Evolutionary conservation across 2,888 invertebrate genomes (phyloP).

Genomic region (Lasioglossum villosulum): DNA sequence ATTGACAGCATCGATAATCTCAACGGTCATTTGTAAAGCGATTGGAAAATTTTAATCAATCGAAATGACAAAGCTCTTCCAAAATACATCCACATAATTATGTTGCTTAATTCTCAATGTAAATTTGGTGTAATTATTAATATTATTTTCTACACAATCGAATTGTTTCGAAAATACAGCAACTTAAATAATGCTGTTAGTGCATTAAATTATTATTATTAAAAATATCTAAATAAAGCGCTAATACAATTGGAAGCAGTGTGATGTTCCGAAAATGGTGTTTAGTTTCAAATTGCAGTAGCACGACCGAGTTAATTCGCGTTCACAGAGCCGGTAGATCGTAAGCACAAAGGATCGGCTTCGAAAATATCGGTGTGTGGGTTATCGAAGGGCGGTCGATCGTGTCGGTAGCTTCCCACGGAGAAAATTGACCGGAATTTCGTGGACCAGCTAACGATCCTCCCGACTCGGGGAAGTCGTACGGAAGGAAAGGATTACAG

Average conservation of each 20-base stretch:
- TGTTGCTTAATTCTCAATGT: no score
- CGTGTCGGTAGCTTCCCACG: slow-evolving; percentile 7
- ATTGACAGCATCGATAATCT: not conserved
- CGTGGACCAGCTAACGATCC: slow-evolving; percentile 30
- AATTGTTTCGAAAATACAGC: no score
- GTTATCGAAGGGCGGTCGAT: not conserved
- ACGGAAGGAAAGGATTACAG: slow-evolving; percentile 41
- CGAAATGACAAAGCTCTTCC: no score
- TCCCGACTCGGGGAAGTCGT: not conserved
- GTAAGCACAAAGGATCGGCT: not conserved
- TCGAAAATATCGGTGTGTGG: not conserved
- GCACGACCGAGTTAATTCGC: not conserved
- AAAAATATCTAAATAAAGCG: no score
- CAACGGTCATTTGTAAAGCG: not conserved
- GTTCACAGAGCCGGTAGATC: not conserved
- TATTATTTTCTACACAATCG: not conserved
- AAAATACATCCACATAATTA: no score
- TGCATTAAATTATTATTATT: no score
- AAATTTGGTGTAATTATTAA: no score
- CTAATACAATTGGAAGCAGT: no score
- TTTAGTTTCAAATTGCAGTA: not conserved
- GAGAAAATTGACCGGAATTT: slow-evolving; percentile 27
- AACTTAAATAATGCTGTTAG: no score
- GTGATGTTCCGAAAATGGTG: no score
- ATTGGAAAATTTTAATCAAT: not conserved